Evolutionary conservation across 2,113 vertebrate genomes (phyloP).

Genomic region (Engraulis encrasicolus): DNA sequence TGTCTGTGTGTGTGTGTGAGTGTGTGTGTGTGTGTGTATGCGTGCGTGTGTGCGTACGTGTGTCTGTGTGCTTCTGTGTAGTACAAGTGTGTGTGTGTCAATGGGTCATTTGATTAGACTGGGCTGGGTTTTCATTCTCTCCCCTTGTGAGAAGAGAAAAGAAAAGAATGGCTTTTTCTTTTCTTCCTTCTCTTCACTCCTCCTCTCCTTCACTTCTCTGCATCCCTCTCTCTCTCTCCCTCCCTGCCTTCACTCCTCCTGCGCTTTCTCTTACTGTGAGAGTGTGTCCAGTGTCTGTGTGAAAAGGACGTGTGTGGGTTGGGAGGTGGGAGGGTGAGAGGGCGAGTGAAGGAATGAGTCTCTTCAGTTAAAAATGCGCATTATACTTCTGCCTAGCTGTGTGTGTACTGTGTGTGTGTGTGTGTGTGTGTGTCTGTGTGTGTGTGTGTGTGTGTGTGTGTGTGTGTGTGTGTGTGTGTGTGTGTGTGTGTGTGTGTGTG

Average conservation of each 20-base stretch:
- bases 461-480: background rate
- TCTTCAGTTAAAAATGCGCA: background rate
- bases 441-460: background rate
- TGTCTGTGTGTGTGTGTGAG: no score
- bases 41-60: no score
- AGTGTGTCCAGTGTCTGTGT: background rate
- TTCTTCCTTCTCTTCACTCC: background rate
- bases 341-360: background rate
- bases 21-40: no score
- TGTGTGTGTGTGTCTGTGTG: background rate
- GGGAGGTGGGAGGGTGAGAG: background rate
- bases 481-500: background rate
- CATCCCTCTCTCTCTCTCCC: background rate
- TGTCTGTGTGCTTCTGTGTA: no score
- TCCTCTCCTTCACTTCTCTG: no score
- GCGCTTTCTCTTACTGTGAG: conserved; percentile 13
- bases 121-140: conserved; percentile 36
- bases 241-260: background rate
- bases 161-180: conserved; percentile 42
- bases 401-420: conserved; percentile 3
- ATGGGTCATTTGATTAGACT: conserved; percentile 42
- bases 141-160: conserved; percentile 28
- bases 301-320: background rate
- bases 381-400: background rate
- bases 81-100: background rate